Evolutionary conservation across 2,888 invertebrate species (phyloP).

Genomic region (Sabellastarte sp.): DNA sequence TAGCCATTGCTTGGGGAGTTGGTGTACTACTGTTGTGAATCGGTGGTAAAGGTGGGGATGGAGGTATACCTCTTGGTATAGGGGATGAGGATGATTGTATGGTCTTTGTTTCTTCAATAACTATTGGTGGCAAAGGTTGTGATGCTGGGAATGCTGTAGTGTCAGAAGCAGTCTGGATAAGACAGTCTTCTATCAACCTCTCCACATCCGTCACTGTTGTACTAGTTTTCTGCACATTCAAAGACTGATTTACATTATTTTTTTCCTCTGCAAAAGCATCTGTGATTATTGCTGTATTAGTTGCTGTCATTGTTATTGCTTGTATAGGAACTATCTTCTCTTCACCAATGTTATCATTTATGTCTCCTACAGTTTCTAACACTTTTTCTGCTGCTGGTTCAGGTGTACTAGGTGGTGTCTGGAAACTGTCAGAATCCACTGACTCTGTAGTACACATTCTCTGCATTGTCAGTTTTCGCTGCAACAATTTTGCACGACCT

Average conservation of each 20-base stretch:
- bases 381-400: not conserved
- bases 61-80: slow-evolving; percentile 42
- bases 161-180: too few relatives aligned
- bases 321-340: too few relatives aligned
- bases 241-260: too few relatives aligned
- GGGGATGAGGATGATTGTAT: too few relatives aligned
- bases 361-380: not conserved
- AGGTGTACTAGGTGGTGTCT: not conserved
- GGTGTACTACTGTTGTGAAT: too few relatives aligned
- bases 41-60: slow-evolving; percentile 15
- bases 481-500: not conserved
- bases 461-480: not conserved
- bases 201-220: not conserved
- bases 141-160: not conserved
- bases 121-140: slow-evolving; percentile 46
- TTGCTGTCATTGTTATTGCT: too few relatives aligned
- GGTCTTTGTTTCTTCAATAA: too few relatives aligned
- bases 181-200: too few relatives aligned
- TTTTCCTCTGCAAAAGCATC: not conserved
- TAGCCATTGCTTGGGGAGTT: slow-evolving; percentile 18
- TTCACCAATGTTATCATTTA: not conserved
- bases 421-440: not conserved
- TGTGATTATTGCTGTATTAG: too few relatives aligned
- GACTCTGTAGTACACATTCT: not conserved
- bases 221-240: too few relatives aligned